Percentiles rank a stretch among this genome's conserved stretches.
Evolutionary conservation across 2,797 vertebrate species (phyloP).

Genomic region (Pempheris klunzingeri): DNA sequence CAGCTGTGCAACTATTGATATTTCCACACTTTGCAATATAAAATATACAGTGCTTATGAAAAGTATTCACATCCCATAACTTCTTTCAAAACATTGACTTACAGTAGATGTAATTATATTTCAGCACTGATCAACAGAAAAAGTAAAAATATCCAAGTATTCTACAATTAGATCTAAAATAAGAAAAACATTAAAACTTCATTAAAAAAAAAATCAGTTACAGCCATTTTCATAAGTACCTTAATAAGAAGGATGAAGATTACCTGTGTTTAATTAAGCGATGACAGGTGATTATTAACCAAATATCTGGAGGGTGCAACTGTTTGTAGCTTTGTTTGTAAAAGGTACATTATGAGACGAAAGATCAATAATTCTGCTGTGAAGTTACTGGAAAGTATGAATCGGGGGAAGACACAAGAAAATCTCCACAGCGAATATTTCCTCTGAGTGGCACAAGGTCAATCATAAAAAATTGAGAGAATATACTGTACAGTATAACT

Average conservation of each 20-base stretch:
- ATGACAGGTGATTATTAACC: conserved; percentile 2
- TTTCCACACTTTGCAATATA: conserved; percentile 29
- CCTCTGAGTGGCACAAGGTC: background rate
- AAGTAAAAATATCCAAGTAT: background rate
- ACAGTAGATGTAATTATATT: background rate
- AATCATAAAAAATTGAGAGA: conserved; percentile 11
- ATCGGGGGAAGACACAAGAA: background rate
- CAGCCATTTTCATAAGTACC: background rate
- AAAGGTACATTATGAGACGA: background rate
- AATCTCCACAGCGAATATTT: conserved; percentile 8
- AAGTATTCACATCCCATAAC: conserved; percentile 1
- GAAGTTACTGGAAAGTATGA: conserved; percentile 3
- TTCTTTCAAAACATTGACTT: conserved; percentile 4
- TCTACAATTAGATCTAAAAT: background rate
- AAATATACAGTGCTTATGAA: conserved; percentile 13
- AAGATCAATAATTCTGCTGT: background rate
- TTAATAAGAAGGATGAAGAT: background rate
- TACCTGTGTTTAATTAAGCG: conserved; percentile 1
- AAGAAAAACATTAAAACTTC: background rate
- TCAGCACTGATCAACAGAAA: background rate
- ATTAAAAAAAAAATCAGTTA: too few relatives aligned
- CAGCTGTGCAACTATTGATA: conserved; percentile 62
- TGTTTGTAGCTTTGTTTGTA: background rate
- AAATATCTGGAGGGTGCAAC: conserved; percentile 6
- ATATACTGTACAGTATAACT: conserved; percentile 4